Evolutionary conservation across 1,140 invertebrate species (phyloP).

Genomic region (Ips nitidus): DNA sequence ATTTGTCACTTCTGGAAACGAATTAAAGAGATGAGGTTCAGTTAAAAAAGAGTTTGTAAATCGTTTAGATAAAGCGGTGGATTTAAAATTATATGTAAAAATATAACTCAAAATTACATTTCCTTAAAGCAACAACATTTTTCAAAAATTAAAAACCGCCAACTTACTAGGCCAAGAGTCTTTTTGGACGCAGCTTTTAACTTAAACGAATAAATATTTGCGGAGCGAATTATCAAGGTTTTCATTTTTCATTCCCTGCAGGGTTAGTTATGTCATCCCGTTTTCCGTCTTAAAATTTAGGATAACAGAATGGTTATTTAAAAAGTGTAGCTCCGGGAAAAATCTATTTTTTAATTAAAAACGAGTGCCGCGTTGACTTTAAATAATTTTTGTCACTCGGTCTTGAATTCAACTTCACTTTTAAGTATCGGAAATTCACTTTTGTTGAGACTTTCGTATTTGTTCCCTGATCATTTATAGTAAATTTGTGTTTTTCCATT

Average conservation of each 20-base stretch:
- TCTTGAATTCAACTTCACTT: too few species aligned
- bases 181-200: constrained; percentile 28
- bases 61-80: neutral
- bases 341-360: constrained; percentile 30
- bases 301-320: constrained; percentile 19
- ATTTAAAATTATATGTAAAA: neutral
- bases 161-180: constrained; percentile 11
- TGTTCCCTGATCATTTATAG: too few species aligned
- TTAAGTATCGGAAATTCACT: too few species aligned
- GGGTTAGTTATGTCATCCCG: constrained; percentile 30
- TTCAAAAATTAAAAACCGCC: constrained; percentile 27
- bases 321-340: constrained; percentile 14
- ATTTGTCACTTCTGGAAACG: constrained; percentile 50
- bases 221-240: constrained; percentile 31
- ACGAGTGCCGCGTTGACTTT: constrained; percentile 18
- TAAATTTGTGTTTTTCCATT: too few species aligned
- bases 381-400: constrained; percentile 11
- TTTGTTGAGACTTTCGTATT: too few species aligned
- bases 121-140: constrained; percentile 14
- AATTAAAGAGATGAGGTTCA: constrained; percentile 44
- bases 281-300: constrained; percentile 31
- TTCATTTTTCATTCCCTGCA: constrained; percentile 33
- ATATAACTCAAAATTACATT: too few species aligned
- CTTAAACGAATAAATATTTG: constrained; percentile 36
- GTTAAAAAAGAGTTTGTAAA: constrained; percentile 3